phyloP scores from a whole-genome alignment of 2,888 invertebrate species.

The Pammene fasciana region DNA sequence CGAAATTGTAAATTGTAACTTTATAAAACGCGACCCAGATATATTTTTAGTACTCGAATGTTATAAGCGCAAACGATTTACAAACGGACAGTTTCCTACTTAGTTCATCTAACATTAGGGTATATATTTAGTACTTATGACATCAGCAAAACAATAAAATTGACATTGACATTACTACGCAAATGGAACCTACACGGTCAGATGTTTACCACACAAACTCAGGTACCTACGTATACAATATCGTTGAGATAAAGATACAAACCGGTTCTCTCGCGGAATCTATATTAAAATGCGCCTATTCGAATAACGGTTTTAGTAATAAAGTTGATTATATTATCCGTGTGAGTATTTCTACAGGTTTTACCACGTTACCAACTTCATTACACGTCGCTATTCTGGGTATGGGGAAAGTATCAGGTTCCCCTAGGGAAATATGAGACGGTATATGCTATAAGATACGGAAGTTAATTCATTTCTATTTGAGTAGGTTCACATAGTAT shows the following conservation, averaged over 20 bases:
- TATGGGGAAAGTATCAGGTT: slow-evolving; percentile 18
- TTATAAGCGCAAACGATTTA: not conserved
- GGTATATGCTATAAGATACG: not conserved
- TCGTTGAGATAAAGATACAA: slow-evolving; percentile 16
- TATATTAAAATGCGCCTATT: slow-evolving; percentile 28
- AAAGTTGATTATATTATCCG: slow-evolving; percentile 35
- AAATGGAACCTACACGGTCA: slow-evolving; percentile 10
- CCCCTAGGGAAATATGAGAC: slow-evolving; percentile 8
- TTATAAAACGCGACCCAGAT: too few relatives aligned
- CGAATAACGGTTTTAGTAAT: slow-evolving; percentile 35
- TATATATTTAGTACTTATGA: slow-evolving; percentile 9
- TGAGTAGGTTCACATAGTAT: not conserved
- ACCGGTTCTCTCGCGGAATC: slow-evolving; percentile 23
- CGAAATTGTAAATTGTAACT: too few relatives aligned
- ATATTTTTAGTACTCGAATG: too few relatives aligned
- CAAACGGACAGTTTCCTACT: not conserved
- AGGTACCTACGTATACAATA: not conserved
- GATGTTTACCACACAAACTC: not conserved
- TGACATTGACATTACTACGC: slow-evolving; percentile 23
- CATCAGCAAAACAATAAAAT: slow-evolving; percentile 27
- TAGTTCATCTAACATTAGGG: not conserved
- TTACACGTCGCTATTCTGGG: not conserved
- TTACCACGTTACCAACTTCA: slow-evolving; percentile 3
- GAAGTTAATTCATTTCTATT: not conserved
- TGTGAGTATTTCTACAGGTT: slow-evolving; percentile 7